Base-by-base conservation (phyloP, 2,113 vertebrate species). In the Speoplatyrhinus poulsoni region DNA sequence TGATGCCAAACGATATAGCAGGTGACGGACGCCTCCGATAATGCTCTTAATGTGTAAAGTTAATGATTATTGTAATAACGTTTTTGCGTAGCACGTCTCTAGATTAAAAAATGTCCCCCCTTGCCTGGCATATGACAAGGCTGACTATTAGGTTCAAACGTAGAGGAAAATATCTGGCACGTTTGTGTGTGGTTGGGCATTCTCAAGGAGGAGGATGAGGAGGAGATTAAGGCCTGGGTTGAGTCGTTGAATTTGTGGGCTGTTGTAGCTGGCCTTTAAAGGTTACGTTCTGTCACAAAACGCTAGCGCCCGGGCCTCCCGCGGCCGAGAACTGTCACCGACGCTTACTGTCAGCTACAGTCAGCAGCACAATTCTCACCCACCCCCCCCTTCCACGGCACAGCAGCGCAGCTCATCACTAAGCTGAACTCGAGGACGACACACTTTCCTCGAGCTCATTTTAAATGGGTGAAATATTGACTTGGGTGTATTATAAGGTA, bases 261-360 rank as follows among this genome's bases (percentile, higher is more conserved):
- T 91, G 89, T 73, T 88, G 85, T 85, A 65, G 85, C 79, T 92
- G 91, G 91, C 91, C 90, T 93, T 93, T 93, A 93, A 92, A 93
- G 89, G 89, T 92, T 92, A 87, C 89, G 85, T 86, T 90, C 90
- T 93, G 91, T 91, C 90, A 91, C 89, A 85, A 82, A 85, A 83
- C 87, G 89, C 88, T 86, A 87, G 87, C 75, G 81, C 87, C 82
- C 80, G 78, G 70, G 75, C 83, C 79, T 90, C 88, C 90, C 72
- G 82, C 69, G 88, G 86, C 88, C 83, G 75, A 67, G 60, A 92
- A 83, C 84, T 90, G 91, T 92, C 90, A 89, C 78, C 83, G 77
- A 72, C 60, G 4, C 82, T 92, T 84, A 91, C 84, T 87, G 87
- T 92, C 90, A 90, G 81, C 77, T 62, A 73, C 56, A 77, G 76